Percentiles rank a stretch among this genome's conserved stretches.
Conservation (phyloP, 2,888 invertebrate genomes). For the Microdon myrmicae region DNA sequence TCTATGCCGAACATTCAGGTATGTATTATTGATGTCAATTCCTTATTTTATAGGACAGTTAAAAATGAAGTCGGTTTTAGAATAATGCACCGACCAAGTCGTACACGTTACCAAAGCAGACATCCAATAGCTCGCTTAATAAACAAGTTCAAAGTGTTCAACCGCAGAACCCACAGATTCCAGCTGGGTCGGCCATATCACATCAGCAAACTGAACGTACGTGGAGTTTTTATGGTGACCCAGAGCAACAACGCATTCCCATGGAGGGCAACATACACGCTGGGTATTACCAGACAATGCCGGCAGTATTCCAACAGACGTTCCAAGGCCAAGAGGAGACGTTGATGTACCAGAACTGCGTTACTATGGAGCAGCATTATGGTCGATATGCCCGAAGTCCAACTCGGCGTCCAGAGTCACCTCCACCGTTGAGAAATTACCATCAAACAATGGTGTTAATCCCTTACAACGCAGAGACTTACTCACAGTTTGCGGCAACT, state of each 20-base stretch:
- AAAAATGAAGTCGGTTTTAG: neutral
- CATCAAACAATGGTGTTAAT: slow-evolving; percentile 77
- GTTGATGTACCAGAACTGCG: slow-evolving; percentile 65
- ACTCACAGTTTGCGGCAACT: slow-evolving; percentile 64
- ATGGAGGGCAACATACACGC: slow-evolving; percentile 60
- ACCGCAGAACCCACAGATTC: slow-evolving; percentile 59
- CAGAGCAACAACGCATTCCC: slow-evolving; percentile 61
- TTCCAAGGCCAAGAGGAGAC: slow-evolving; percentile 64
- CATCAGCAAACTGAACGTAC: slow-evolving; percentile 65
- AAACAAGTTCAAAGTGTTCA: slow-evolving; percentile 60
- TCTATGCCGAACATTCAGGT: slow-evolving; percentile 61
- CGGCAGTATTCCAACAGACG: slow-evolving; percentile 65
- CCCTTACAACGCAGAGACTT: slow-evolving; percentile 71
- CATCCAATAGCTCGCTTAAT: slow-evolving; percentile 57
- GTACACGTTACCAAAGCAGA: slow-evolving; percentile 63
- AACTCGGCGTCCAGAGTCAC: slow-evolving; percentile 73
- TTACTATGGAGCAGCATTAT: slow-evolving; percentile 61
- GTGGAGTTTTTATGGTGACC: slow-evolving; percentile 64
- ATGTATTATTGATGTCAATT: neutral
- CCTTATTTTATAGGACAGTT: neutral
- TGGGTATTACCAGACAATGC: slow-evolving; percentile 65
- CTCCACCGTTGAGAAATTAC: slow-evolving; percentile 75
- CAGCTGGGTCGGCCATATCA: slow-evolving; percentile 58
- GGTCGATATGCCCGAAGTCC: slow-evolving; percentile 67
- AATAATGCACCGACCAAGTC: slow-evolving; percentile 58